Conservation (phyloP, 1,140 invertebrate species). For the Ylistrum balloti region DNA sequence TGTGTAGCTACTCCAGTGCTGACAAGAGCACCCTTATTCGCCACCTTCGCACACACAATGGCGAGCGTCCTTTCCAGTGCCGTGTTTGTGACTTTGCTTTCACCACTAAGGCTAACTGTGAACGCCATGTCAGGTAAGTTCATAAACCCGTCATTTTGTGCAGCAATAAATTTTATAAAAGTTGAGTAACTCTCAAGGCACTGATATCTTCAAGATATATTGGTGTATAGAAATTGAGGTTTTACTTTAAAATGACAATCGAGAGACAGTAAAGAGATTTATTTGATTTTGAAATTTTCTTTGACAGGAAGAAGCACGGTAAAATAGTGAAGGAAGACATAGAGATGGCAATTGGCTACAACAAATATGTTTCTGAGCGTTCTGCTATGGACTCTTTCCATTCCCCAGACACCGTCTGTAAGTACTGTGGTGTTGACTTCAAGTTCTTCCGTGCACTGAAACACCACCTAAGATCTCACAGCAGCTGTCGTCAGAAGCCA, state of each 20-base stretch:
- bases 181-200: too few species aligned
- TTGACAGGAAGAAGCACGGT: conserved; percentile 88
- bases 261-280: too few species aligned
- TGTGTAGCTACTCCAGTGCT: conserved; percentile 79
- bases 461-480: conserved; percentile 81
- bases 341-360: conserved; percentile 92
- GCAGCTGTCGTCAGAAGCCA: conserved; percentile 81
- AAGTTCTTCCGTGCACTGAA: conserved; percentile 82
- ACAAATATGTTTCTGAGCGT: conserved; percentile 88
- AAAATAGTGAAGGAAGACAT: conserved; percentile 93
- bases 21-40: conserved; percentile 89
- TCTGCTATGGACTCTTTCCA: conserved; percentile 80
- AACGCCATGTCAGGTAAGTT: conserved; percentile 85
- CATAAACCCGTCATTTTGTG: conserved; percentile 45
- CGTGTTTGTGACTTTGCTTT: conserved; percentile 96
- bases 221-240: too few species aligned
- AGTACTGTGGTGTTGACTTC: conserved; percentile 83
- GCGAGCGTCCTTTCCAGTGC: conserved; percentile 96
- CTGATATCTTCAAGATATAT: too few species aligned
- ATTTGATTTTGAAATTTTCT: too few species aligned
- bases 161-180: too few species aligned
- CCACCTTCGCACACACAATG: conserved; percentile 88
- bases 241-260: too few species aligned
- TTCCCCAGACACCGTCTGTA: conserved; percentile 82
- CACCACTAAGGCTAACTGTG: conserved; percentile 96